Evolutionary conservation across 1,140 invertebrate species (phyloP).

Genomic region (Zophobas morio): DNA sequence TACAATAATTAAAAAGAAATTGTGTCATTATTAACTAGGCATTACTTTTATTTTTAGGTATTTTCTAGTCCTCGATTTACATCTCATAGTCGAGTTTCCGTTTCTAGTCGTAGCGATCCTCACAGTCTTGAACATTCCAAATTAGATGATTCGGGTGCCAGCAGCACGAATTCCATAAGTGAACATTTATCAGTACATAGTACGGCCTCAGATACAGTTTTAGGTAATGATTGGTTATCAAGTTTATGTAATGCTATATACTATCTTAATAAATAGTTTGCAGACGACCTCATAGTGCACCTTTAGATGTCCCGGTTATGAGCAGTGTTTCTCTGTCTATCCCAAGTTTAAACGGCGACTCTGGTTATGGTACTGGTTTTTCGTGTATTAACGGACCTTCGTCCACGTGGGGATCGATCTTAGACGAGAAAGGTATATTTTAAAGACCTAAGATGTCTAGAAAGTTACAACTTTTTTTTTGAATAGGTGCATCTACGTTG

Average conservation of each 20-base stretch:
- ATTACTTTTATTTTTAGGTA: conserved; percentile 52
- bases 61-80: conserved; percentile 62
- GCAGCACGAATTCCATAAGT: conserved; percentile 62
- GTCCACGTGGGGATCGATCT: conserved; percentile 21
- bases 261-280: conserved; percentile 49
- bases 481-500: conserved; percentile 35
- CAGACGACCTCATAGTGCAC: conserved; percentile 53
- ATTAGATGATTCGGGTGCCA: conserved; percentile 62
- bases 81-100: conserved; percentile 39
- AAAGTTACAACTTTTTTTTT: not conserved
- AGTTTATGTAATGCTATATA: not conserved
- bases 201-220: conserved; percentile 62
- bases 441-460: no score
- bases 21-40: no score
- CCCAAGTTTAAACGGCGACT: conserved; percentile 61
- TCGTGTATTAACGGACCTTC: conserved; percentile 57
- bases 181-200: conserved; percentile 62
- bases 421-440: not conserved
- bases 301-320: conserved; percentile 59
- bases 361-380: conserved; percentile 60
- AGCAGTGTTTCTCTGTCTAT: conserved; percentile 48
- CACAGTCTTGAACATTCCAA: conserved; percentile 61
- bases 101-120: conserved; percentile 50
- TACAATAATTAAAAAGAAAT: conserved; percentile 68
- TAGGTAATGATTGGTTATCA: conserved; percentile 52